phyloP scores from a whole-genome alignment of 2,888 invertebrate species.

The Calliopum simillimum region DNA sequence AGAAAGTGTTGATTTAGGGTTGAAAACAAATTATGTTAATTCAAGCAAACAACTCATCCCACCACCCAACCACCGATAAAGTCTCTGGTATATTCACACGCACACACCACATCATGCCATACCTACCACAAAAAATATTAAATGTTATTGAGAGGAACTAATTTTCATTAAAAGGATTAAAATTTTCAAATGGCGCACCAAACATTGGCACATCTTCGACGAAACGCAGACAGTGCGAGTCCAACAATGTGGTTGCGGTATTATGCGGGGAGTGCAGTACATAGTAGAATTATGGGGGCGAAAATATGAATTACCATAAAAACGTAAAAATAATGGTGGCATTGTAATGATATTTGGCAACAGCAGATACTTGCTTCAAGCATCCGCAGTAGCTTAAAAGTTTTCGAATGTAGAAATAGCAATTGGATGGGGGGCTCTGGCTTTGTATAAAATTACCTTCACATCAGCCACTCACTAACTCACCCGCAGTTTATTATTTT shows the following conservation, averaged over 20 bases:
- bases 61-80: neutral
- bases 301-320: slow-evolving; percentile 60
- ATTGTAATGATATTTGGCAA: slow-evolving; percentile 22
- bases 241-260: slow-evolving; percentile 31
- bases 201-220: slow-evolving; percentile 25
- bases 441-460: slow-evolving; percentile 9
- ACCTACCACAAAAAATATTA: slow-evolving; percentile 53
- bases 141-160: slow-evolving; percentile 63
- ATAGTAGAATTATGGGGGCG: slow-evolving; percentile 32
- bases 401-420: neutral
- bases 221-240: neutral
- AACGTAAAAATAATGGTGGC: slow-evolving; percentile 56
- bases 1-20: slow-evolving; percentile 63
- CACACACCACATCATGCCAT: slow-evolving; percentile 8
- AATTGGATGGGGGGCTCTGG: too few relatives aligned
- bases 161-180: slow-evolving; percentile 66
- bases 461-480: slow-evolving; percentile 59
- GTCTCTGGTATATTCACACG: neutral
- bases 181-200: slow-evolving; percentile 48
- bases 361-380: slow-evolving; percentile 15
- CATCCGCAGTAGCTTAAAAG: slow-evolving; percentile 20
- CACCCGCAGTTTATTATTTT: slow-evolving; percentile 65
- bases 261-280: neutral
- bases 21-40: slow-evolving; percentile 65
- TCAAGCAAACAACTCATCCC: slow-evolving; percentile 54